Percentiles rank a stretch among this genome's conserved stretches.
phyloP scores from a whole-genome alignment of 2,113 vertebrate species.

The Eublepharis macularius region DNA sequence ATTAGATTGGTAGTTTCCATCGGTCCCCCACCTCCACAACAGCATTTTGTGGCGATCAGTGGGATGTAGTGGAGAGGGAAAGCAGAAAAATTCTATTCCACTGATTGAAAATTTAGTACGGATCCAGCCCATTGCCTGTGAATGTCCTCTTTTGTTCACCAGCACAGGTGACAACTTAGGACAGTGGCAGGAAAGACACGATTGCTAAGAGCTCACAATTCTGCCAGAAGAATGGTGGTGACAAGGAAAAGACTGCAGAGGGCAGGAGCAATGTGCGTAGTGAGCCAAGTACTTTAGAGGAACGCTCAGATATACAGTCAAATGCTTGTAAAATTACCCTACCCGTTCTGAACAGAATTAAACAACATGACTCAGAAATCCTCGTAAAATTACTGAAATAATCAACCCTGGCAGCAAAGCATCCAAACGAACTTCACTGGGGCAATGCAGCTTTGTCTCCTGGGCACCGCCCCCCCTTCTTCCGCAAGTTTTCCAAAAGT shows the following conservation, averaged over 20 bases:
- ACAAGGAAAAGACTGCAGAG: background rate
- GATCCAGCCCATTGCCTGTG: background rate
- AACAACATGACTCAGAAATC: background rate
- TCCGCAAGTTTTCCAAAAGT: background rate
- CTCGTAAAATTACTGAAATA: background rate
- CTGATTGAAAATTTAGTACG: too few species aligned
- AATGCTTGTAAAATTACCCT: background rate
- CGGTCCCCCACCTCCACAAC: too few species aligned
- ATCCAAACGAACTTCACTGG: background rate
- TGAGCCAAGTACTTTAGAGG: background rate
- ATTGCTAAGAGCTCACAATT: background rate
- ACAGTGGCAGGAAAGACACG: too few species aligned
- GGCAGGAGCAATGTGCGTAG: too few species aligned
- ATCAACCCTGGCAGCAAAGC: background rate
- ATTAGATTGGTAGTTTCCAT: too few species aligned
- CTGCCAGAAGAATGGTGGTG: background rate
- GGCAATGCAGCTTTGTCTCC: too few species aligned
- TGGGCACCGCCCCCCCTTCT: background rate
- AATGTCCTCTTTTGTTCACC: background rate
- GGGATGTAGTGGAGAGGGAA: too few species aligned
- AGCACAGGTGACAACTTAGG: background rate
- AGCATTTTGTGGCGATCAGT: too few species aligned
- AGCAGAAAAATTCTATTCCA: too few species aligned
- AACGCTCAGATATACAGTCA: background rate
- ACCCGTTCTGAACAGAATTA: background rate